Base-by-base conservation (phyloP, 2,113 vertebrate species). In the Psettodes erumei region DNA sequence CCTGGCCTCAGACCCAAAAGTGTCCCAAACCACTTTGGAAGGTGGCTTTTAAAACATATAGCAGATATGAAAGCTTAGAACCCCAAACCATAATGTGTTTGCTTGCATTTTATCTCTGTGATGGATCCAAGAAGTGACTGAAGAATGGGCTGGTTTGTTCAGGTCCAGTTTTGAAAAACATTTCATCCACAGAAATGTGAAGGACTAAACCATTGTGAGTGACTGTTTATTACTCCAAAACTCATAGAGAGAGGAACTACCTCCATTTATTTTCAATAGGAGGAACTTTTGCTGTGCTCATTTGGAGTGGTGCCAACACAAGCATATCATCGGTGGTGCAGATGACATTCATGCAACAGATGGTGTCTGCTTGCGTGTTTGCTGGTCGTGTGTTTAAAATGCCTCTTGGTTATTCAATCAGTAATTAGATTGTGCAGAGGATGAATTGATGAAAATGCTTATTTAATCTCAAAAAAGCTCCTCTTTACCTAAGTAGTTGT, bases 291-390 rank as follows among this genome's bases (percentile, higher is more conserved):
- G 70, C 67, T 40, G 65, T 32, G 64, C 66, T 78, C 65, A 55
- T 83, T 85, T 84, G 88, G 83, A 71, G 45, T 11, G 0, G 42
- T 32, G 73, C 75, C 78, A 87, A 73, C 67, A 71, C 71, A 82
- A 89, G 76, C 86, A 68, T 27, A 71, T 84, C 75, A 73, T 86
- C 71, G 85, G 81, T 38, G 32, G 19, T 58, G 75, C 85, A 75
- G 72, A 84, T 70, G 54, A 71, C 75, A 58, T 50, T 69, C 55
- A 73, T 28, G n/a, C 38, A 33, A 61, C 74, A 83, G 60, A 85
- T 21, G 38, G 27, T 38, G 45, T 15, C 56, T 59, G 61, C 38
- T 8, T 37, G 33, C 40, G 54, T 65, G 30, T 55, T 69, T 62
- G 72, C 38, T 35, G 48, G 6, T 32, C 32, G 12, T 33, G 6